Conservation (phyloP, 2,797 vertebrate genomes). For the Channallabes apus region DNA sequence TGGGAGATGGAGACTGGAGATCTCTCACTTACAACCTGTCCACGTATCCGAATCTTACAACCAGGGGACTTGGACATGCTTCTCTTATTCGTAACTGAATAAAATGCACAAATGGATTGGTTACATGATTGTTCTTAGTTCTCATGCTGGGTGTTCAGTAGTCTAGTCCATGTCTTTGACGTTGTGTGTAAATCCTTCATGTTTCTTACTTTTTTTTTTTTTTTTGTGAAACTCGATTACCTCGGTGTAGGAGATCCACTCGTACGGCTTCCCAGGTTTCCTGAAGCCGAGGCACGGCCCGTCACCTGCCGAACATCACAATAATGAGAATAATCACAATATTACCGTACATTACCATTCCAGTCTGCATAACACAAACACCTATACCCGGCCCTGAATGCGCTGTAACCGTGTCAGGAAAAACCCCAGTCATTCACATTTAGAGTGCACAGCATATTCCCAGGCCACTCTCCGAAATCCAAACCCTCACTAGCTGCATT, state of each 20-base stretch:
- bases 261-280: conserved; percentile 73
- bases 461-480: background rate
- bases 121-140: background rate
- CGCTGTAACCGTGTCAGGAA: background rate
- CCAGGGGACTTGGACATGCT: background rate
- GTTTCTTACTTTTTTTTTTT: background rate
- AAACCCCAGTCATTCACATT: background rate
- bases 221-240: conserved; percentile 48
- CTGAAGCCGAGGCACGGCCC: conserved; percentile 77
- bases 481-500: background rate
- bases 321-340: no score
- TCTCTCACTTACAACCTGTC: background rate
- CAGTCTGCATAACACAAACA: no score
- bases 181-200: background rate
- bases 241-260: conserved; percentile 81
- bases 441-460: background rate
- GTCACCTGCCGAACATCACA: conserved; percentile 59
- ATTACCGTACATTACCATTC: background rate
- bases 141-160: background rate
- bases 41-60: background rate
- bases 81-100: background rate
- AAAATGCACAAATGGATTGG: background rate
- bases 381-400: background rate
- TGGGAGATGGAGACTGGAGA: background rate
- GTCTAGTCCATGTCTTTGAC: background rate